Base-by-base conservation (phyloP, 2,113 vertebrate genomes). In the Arvicanthis niloticus region DNA sequence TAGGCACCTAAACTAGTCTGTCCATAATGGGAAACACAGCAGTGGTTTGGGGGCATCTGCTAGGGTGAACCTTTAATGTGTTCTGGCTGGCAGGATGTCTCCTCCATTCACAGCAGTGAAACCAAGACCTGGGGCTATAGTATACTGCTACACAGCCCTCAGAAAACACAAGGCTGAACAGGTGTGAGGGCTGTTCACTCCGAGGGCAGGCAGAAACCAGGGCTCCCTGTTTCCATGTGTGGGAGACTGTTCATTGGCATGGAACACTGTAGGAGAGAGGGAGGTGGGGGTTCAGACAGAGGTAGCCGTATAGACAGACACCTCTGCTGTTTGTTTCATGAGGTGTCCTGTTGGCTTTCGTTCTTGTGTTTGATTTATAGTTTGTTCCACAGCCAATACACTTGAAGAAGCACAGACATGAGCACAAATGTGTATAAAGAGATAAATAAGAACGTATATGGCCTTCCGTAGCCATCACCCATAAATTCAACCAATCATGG, bases 91-190 rank as follows among this genome's bases (percentile, higher is more conserved):
- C 92, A 94, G 95, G 68, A 93, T 60, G 40, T 77, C 88, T 75
- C 73, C 12, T 91, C 84, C 72, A 26, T 40, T 80, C 0, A 0
- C 68, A 56, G 82, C 72, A 92, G 91, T 62, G 67, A 85, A 87
- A 84, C 89, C 96, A 94, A 96, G 45, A 80, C 42, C 85, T 58
- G 73, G n/a, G 91, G 84, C 76, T 37, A 19, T 31, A 85, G 17
- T 56, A 72, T 67, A 19, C 89, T 22, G 76, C n/a, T 75, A 82
- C 75, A 82, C 75, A 82, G 48, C 80, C 84, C 77, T 93, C 89
- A 97, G 86, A 88, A 97, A 97, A 96, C 73, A 58, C 96, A 92
- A 97, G 88, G 95, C 91, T 68, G 86, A 95, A 68, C 24, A 77
- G 81, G 90, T 53, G 87, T 97, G 90, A n/a, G 58, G 92, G 48